These are phyloP conservation scores for Leuciscus waleckii DNA, from an alignment of 2,797 vertebrate species.

Conservation along the genomic window DNA sequence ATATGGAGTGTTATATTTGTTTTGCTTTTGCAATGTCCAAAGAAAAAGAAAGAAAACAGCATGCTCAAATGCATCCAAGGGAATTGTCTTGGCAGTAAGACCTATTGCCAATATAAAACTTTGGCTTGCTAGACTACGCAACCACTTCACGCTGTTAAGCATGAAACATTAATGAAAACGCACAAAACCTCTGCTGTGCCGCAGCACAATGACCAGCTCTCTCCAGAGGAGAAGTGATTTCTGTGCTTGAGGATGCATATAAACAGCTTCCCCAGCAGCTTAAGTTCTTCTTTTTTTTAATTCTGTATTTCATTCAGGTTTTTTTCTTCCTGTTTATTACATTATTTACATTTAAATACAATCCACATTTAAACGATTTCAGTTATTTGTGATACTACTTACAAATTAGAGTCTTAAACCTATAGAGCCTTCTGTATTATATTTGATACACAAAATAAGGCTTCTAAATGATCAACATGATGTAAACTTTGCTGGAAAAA, in stretches of 20 bases:
- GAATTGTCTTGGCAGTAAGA: constrained; percentile 60
- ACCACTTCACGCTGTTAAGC: constrained; percentile 41
- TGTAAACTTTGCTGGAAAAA: background rate
- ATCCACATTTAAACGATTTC: background rate
- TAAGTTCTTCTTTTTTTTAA: background rate
- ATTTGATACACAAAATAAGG: background rate
- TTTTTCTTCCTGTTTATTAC: background rate
- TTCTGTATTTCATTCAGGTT: background rate
- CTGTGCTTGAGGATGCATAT: constrained; percentile 18
- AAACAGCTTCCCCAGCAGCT: constrained; percentile 11
- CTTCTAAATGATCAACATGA: background rate
- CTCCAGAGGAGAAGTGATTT: constrained; percentile 46
- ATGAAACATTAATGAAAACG: constrained; percentile 62
- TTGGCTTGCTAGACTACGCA: constrained; percentile 48
- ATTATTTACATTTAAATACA: background rate
- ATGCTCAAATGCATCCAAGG: constrained; percentile 54
- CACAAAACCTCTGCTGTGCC: constrained; percentile 38
- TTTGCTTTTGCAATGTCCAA: constrained; percentile 53
- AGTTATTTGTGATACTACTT: background rate
- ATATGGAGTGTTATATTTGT: constrained; percentile 41
- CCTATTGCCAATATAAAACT: constrained; percentile 62
- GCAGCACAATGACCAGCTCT: constrained; percentile 36
- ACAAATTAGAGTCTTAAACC: background rate
- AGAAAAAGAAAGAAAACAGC: constrained; percentile 51
- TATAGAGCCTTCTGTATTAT: background rate